A percentile compares a stretch with the other conserved stretches of the same genome.
Evolutionary conservation across 2,888 invertebrate species (phyloP).

Genomic region (Sinodicranocentrus sp.): DNA sequence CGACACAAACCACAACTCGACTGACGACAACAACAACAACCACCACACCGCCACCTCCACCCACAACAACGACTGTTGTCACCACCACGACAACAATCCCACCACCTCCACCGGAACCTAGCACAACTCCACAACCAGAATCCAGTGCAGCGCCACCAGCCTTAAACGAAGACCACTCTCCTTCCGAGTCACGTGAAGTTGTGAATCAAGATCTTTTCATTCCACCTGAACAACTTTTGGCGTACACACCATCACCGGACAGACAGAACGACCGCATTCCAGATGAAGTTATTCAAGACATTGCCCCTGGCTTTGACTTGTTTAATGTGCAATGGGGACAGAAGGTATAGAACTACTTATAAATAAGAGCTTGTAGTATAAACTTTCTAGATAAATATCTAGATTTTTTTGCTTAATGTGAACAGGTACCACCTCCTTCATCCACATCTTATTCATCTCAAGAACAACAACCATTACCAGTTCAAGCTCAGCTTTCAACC

Average conservation of each 20-base stretch:
- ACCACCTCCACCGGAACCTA: not conserved
- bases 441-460: constrained; percentile 56
- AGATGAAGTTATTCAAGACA: constrained; percentile 62
- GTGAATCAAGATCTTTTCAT: constrained; percentile 50
- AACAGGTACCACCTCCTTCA: constrained; percentile 55
- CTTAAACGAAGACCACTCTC: not conserved
- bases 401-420: too few relatives aligned
- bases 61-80: constrained; percentile 2
- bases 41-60: not conserved
- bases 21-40: constrained; percentile 10
- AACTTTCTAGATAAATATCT: too few relatives aligned
- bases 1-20: not conserved
- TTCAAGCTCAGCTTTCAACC: constrained; percentile 28
- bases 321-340: constrained; percentile 62
- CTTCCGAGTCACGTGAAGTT: constrained; percentile 40
- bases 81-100: constrained; percentile 12
- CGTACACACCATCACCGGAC: constrained; percentile 58
- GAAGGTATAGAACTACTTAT: too few relatives aligned
- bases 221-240: constrained; percentile 58
- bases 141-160: not conserved
- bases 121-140: not conserved
- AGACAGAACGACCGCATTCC: constrained; percentile 48
- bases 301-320: constrained; percentile 58
- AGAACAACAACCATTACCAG: constrained; percentile 40
- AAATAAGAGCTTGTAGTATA: too few relatives aligned